A percentile compares a stretch with the other conserved stretches of the same genome.
phyloP scores from a whole-genome alignment of 2,888 invertebrate genomes.

The Leptopilina drosophilae region DNA sequence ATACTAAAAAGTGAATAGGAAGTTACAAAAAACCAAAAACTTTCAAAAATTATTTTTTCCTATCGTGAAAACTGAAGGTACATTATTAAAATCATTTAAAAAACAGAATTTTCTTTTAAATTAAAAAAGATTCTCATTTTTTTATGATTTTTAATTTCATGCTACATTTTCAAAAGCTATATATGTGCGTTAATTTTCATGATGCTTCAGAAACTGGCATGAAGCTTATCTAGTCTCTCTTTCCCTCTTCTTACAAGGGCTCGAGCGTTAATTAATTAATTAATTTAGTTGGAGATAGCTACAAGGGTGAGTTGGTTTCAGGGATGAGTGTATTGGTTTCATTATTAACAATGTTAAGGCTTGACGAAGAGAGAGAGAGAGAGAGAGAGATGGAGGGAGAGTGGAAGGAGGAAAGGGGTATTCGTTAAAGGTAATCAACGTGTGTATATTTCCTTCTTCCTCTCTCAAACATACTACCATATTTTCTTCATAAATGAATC shows the following conservation, averaged over 20 bases:
- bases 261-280: slow-evolving; percentile 64
- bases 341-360: slow-evolving; percentile 64
- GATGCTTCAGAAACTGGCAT: slow-evolving; percentile 39
- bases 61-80: no score
- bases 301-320: slow-evolving; percentile 44
- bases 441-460: slow-evolving; percentile 20
- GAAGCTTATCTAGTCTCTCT: slow-evolving; percentile 44
- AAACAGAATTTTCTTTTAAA: not conserved
- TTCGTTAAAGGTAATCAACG: slow-evolving; percentile 8
- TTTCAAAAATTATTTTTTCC: no score
- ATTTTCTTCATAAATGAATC: slow-evolving; percentile 3
- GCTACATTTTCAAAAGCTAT: not conserved
- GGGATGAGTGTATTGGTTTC: slow-evolving; percentile 61
- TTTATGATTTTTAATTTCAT: no score
- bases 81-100: no score
- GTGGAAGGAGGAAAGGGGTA: not conserved
- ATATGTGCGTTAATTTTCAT: slow-evolving; percentile 31
- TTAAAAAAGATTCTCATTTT: not conserved
- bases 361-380: not conserved
- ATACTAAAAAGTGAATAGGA: no score
- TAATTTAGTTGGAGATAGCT: slow-evolving; percentile 59
- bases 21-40: no score
- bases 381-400: not conserved
- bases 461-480: not conserved
- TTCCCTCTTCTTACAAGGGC: slow-evolving; percentile 46